Conservation (phyloP, 2,797 vertebrate species). For the Tarsius wallacei region DNA sequence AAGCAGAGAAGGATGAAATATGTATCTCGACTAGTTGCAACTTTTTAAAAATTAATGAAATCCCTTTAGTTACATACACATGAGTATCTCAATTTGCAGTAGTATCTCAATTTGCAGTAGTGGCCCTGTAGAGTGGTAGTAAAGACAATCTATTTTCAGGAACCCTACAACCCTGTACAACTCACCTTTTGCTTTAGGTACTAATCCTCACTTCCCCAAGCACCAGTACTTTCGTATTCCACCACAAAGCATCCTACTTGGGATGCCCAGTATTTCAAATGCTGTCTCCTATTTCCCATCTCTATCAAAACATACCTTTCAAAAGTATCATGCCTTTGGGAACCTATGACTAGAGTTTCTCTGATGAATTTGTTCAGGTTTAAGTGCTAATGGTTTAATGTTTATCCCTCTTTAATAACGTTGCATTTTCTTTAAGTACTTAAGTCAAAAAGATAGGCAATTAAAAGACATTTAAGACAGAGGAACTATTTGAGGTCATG, state of each 20-base stretch:
- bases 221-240: neutral
- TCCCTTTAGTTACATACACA: neutral
- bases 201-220: neutral
- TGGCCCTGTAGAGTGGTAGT: neutral
- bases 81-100: neutral
- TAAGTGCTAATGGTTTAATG: neutral
- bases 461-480: constrained; percentile 2
- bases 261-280: neutral
- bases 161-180: neutral
- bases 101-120: neutral
- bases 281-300: neutral
- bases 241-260: neutral
- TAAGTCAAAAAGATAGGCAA: constrained; percentile 1
- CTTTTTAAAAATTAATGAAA: neutral
- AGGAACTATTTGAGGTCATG: neutral
- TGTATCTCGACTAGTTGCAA: neutral
- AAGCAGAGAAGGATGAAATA: neutral
- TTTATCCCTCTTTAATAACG: neutral
- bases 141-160: neutral
- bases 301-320: constrained; percentile 42
- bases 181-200: neutral
- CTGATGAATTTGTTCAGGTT: neutral
- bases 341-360: neutral
- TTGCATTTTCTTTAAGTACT: neutral
- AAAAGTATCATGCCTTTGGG: neutral